Base-by-base conservation (phyloP, 2,888 invertebrate species). In the Lathronympha strigana region DNA sequence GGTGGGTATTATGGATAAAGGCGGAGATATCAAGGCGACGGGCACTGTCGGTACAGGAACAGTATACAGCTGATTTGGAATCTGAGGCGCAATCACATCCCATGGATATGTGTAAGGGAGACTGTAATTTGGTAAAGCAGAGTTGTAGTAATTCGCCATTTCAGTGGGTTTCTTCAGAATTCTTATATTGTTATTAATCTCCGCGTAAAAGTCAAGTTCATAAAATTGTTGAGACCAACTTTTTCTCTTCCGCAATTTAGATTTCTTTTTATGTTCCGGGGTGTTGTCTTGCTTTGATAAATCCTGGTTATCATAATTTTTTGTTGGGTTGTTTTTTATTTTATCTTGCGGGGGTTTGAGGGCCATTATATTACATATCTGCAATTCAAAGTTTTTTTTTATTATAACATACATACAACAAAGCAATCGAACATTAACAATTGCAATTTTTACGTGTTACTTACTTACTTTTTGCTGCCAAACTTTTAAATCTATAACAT, bases 231-330 rank as follows among this genome's bases (percentile, higher is more conserved):
- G 58, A 19, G 23, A n/a, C 25, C 9, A 53, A 49, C 38, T 43
- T 45, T 51, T 61, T 36, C 23, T 17, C 21, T 47, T 49, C 17
- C 63, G 38, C 31, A 23, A 54, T 40, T 40, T 57, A 38, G 38
- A 31, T 66, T 47, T 53, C 25, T 19, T 51, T 64, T 53, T 36
- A 49, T 49, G 19, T 43, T 58, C 43, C 36, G 17, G 23, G 3
- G 15, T 53, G 21, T 53, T 53, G 31, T 53, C 61, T 53, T 58
- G 54, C 47, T 36, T 33, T 53, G 53, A 43, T 50, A 38, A 28
- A 60, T 60, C 15, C 50, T 36, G 63, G 51, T 43, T 58, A 19
- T 62, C 45, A 62, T 62, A 53, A 17, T 53, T 53, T 53, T 53
- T 53, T 45, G 53, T 53, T 53, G 31, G 15, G 17, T 36, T 28